A percentile compares a stretch with the other conserved stretches of the same genome.
Conservation (phyloP, 2,888 invertebrate genomes). For the Diaphora mendica region DNA sequence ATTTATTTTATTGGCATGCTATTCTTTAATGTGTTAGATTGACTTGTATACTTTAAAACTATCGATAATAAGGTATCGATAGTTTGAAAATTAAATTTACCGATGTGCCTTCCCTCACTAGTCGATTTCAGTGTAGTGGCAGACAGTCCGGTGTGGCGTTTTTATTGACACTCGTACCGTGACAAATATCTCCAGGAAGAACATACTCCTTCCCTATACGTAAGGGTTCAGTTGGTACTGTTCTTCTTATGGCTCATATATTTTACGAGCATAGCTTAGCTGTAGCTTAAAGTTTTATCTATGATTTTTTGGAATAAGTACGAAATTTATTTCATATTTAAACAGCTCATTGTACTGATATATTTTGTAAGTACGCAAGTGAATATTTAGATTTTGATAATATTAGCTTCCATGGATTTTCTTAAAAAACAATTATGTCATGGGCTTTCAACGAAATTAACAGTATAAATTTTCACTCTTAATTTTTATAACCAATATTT, state of each 20-base stretch:
- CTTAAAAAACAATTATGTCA: slow-evolving; percentile 47
- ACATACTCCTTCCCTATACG: slow-evolving; percentile 53
- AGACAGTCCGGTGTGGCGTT: slow-evolving; percentile 85
- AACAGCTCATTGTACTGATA: neutral
- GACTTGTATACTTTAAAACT: neutral
- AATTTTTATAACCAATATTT: slow-evolving; percentile 74
- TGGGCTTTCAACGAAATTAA: slow-evolving; percentile 64
- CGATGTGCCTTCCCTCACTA: slow-evolving; percentile 61
- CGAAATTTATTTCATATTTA: neutral
- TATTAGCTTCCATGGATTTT: neutral
- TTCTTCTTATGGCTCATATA: slow-evolving; percentile 43
- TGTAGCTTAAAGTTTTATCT: slow-evolving; percentile 20
- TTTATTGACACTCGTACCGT: slow-evolving; percentile 86
- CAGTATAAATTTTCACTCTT: slow-evolving; percentile 77
- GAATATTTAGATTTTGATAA: neutral
- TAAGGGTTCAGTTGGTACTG: slow-evolving; percentile 41
- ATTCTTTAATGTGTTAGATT: slow-evolving; percentile 8
- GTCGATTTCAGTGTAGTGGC: slow-evolving; percentile 68
- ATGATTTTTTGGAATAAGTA: slow-evolving; percentile 5
- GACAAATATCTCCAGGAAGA: slow-evolving; percentile 82
- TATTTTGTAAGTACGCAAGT: neutral
- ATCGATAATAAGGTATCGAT: slow-evolving; percentile 14
- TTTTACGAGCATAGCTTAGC: slow-evolving; percentile 32
- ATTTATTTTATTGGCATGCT: neutral
- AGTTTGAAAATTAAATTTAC: slow-evolving; percentile 19